Percentiles rank a stretch among this genome's conserved stretches.
Evolutionary conservation across 1,140 invertebrate species (phyloP).

Genomic region (Eciton burchellii): DNA sequence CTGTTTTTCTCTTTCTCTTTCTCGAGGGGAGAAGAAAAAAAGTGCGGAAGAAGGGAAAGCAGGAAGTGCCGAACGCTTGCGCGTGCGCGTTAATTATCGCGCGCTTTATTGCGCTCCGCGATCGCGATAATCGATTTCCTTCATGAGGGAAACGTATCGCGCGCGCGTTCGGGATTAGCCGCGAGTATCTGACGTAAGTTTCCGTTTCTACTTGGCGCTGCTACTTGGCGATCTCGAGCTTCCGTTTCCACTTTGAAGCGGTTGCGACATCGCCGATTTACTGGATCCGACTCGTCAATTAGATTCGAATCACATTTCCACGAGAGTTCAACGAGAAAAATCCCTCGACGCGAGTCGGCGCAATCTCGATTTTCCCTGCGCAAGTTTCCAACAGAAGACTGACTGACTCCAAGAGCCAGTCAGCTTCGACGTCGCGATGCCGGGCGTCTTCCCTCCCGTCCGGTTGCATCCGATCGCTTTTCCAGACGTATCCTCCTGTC

Average conservation of each 20-base stretch:
- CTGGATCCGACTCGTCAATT: neutral
- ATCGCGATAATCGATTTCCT: constrained; percentile 49
- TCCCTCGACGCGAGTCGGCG: neutral
- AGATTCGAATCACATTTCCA: neutral
- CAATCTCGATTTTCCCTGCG: constrained; percentile 3
- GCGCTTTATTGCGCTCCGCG: constrained; percentile 27
- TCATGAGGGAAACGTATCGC: constrained; percentile 8
- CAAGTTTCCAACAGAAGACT: neutral
- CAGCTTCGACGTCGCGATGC: neutral
- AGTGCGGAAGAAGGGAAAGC: constrained; percentile 54
- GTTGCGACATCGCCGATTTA: neutral
- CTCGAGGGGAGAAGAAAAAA: constrained; percentile 5
- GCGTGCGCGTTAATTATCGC: constrained; percentile 37
- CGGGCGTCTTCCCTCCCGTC: neutral
- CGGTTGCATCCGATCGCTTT: constrained; percentile 6
- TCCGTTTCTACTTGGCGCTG: constrained; percentile 8
- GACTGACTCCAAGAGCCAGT: no score
- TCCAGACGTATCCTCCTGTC: neutral
- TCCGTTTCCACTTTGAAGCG: neutral
- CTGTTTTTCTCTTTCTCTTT: constrained; percentile 44
- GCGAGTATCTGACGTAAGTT: neutral
- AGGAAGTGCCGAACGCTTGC: constrained; percentile 34
- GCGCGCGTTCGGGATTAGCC: neutral
- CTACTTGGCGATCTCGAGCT: no score
- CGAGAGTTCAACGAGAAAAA: constrained; percentile 6